phyloP scores from a whole-genome alignment of 2,888 invertebrate species.

The Habroteleia sp. region DNA sequence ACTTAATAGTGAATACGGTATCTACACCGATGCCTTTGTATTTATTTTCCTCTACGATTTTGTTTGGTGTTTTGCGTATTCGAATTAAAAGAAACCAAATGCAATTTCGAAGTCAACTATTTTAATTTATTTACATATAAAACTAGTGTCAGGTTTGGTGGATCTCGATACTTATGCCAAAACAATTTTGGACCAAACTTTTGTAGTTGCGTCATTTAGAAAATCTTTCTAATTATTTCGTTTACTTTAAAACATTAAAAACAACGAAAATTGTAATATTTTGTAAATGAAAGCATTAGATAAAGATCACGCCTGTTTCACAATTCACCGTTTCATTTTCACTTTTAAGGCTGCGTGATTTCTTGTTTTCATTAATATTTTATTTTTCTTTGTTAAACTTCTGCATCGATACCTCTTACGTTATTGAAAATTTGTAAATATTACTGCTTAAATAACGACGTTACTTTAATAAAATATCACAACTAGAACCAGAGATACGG shows the following conservation, averaged over 20 bases:
- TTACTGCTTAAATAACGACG: slow-evolving; percentile 69
- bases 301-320: slow-evolving; percentile 11
- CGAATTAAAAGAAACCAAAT: neutral
- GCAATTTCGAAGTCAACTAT: neutral
- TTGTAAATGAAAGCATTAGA: no score
- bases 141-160: slow-evolving; percentile 18
- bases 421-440: slow-evolving; percentile 67
- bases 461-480: slow-evolving; percentile 79
- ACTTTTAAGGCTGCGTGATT: slow-evolving; percentile 65
- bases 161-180: no score
- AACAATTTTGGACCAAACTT: no score
- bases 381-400: slow-evolving; percentile 41
- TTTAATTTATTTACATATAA: slow-evolving; percentile 8
- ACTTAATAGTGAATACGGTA: slow-evolving; percentile 22
- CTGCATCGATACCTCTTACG: slow-evolving; percentile 49
- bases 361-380: slow-evolving; percentile 14
- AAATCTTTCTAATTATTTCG: no score
- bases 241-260: no score
- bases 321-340: slow-evolving; percentile 31
- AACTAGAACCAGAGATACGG: slow-evolving; percentile 79
- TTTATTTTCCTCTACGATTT: slow-evolving; percentile 5
- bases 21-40: slow-evolving; percentile 14
- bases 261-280: neutral
- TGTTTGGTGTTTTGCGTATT: neutral
- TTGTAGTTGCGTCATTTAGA: no score